Evolutionary conservation across 2,113 vertebrate genomes (phyloP), one percentile per base, ranked within the genome.

Genomic region (Clupea harengus): DNA sequence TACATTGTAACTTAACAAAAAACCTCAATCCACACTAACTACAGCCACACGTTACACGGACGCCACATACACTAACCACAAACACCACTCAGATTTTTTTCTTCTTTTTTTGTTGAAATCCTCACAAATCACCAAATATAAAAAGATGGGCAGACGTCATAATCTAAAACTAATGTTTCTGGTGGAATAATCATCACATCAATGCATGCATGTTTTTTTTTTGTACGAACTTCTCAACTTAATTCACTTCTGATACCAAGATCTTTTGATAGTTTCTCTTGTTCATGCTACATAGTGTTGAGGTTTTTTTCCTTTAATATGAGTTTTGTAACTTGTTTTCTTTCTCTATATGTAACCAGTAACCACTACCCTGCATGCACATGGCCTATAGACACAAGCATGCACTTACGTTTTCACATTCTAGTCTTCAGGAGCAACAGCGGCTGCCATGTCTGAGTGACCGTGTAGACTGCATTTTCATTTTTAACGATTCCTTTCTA

Each of bases 11-110:
- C 95, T 96, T 96, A 94, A 94, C 95, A 96, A 95, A 39, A 92
- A 92, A 93, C 94, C 90, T 93, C 95, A 97, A 95, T 93, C 94
- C 96, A 97, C 94, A 90, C 92, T 94, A 96, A 96, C 92, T 95
- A 96, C 95, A 96, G 96, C 95, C 96, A 96, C 97, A 97, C 95
- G 25, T 95, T 96, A 99, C 96, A 93, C 93, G 92, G 96, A 98
- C 97, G 93, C 96, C 96, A 98, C 96, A 92, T 94, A 97, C 96
- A 97, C 95, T 95, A 93, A 97, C 96, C 96, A 98, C 96, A 94
- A 95, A 97, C 96, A 95, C 96, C 94, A 97, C 97, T 96, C 96
- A 95, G 95, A 96, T 96, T 96, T 95, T 95, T 75, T 28, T 82
- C 44, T 86, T 60, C n/a, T 86, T 86, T 86, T 91, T 85, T 84